These are phyloP conservation scores for Pseudochaenichthys georgianus DNA, from an alignment of 2,797 vertebrate genomes.

Conservation along the genomic window DNA sequence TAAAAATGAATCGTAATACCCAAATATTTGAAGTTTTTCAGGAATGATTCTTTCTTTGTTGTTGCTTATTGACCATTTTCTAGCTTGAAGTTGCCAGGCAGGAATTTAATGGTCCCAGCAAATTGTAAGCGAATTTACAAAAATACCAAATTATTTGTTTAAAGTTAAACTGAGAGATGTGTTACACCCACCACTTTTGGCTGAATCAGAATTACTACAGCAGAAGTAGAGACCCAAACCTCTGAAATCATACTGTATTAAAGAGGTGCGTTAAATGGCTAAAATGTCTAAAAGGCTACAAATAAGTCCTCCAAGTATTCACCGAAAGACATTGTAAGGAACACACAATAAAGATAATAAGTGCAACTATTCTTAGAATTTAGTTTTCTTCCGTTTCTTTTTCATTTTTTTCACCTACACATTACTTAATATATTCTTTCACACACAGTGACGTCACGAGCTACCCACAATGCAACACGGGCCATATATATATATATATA, in stretches of 20 bases:
- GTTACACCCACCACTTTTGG: background rate
- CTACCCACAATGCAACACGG: too few relatives aligned
- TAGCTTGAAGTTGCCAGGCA: background rate
- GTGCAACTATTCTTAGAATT: background rate
- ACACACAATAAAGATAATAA: background rate
- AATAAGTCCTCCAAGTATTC: background rate
- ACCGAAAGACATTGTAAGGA: background rate
- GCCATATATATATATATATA: too few relatives aligned
- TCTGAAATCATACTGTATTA: background rate
- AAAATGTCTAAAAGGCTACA: background rate
- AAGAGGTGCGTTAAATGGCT: background rate
- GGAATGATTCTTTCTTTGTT: too few relatives aligned
- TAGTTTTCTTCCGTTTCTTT: too few relatives aligned
- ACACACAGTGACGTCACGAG: too few relatives aligned
- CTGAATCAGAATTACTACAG: background rate
- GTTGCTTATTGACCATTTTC: too few relatives aligned
- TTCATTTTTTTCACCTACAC: background rate
- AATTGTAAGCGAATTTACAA: background rate
- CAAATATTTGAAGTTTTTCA: too few relatives aligned
- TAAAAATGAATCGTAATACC: too few relatives aligned
- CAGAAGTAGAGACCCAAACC: background rate
- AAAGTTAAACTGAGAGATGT: background rate
- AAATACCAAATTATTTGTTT: background rate
- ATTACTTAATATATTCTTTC: background rate
- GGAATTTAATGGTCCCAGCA: background rate